These are phyloP conservation scores for Gallinago media DNA, from an alignment of 2,113 vertebrate species.

Conservation along the genomic window DNA sequence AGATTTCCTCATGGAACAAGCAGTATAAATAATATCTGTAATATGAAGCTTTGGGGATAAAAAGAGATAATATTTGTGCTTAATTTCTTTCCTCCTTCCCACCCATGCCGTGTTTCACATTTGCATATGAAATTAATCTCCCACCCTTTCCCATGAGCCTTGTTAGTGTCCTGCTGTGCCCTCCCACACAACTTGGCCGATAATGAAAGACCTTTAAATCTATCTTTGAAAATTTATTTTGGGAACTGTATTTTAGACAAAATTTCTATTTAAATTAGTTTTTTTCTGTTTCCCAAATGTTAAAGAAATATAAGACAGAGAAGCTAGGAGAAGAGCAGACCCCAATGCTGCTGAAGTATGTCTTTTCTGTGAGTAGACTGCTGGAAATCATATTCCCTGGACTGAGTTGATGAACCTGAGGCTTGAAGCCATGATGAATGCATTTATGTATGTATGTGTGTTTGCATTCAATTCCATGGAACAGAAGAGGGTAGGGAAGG, in stretches of 20 bases:
- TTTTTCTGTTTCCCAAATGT: not conserved
- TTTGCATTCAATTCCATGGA: not conserved
- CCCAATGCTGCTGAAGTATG: not conserved
- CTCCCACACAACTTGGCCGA: conserved; percentile 8
- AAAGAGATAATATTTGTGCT: not conserved
- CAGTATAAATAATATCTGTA: not conserved
- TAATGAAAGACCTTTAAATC: conserved; percentile 5
- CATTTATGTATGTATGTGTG: not conserved
- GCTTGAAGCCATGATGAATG: not conserved
- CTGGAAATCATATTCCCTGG: not conserved
- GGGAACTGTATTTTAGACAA: not conserved
- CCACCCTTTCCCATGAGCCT: conserved; percentile 10
- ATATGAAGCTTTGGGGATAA: not conserved
- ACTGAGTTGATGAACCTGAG: not conserved
- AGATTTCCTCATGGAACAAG: not conserved
- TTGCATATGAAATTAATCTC: conserved; percentile 2
- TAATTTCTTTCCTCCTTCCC: not conserved
- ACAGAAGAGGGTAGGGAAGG: not conserved
- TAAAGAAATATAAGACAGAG: not conserved
- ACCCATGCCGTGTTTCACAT: not conserved
- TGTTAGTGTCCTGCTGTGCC: not conserved
- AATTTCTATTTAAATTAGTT: not conserved
- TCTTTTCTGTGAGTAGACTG: not conserved
- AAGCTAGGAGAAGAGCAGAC: not conserved
- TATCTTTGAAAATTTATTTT: not conserved